Conservation (phyloP, 2,888 invertebrate genomes). For the Eupeodes luniger region DNA sequence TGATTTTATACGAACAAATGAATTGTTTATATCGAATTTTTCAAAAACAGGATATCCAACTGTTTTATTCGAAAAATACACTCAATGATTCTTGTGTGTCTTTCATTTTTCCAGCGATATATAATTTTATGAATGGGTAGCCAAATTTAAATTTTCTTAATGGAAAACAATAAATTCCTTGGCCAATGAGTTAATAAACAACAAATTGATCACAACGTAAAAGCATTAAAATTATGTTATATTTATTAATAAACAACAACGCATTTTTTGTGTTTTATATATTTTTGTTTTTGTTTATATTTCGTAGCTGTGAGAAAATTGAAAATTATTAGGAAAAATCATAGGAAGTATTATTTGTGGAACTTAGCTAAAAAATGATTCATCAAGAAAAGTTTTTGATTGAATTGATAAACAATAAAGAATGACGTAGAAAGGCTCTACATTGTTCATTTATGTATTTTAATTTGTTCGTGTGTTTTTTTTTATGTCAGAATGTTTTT, state of each 20-base stretch:
- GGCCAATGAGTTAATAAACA: slow-evolving; percentile 39
- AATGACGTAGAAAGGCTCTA: no score
- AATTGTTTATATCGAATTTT: slow-evolving; percentile 39
- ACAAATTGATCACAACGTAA: slow-evolving; percentile 26
- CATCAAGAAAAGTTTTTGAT: not conserved
- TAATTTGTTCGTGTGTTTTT: no score
- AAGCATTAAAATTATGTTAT: not conserved
- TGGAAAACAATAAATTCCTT: slow-evolving; percentile 29
- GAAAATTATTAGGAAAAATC: not conserved
- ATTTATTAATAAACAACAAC: slow-evolving; percentile 36
- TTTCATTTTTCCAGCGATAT: slow-evolving; percentile 9
- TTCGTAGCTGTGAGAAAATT: not conserved
- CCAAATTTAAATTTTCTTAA: slow-evolving; percentile 47
- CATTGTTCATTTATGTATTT: no score
- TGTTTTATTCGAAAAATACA: slow-evolving; percentile 46
- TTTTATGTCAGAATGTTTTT: no score
- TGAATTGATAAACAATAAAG: no score
- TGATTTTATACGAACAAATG: not conserved
- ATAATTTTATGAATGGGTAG: slow-evolving; percentile 52
- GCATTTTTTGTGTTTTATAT: not conserved
- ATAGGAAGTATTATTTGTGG: not conserved
- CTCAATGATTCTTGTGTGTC: slow-evolving; percentile 12
- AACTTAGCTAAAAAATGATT: not conserved
- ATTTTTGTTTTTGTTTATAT: slow-evolving; percentile 2
- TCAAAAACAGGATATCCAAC: slow-evolving; percentile 57